Evolutionary conservation across 2,113 vertebrate genomes (phyloP).

Genomic region (Brachypteracias leptosomus): DNA sequence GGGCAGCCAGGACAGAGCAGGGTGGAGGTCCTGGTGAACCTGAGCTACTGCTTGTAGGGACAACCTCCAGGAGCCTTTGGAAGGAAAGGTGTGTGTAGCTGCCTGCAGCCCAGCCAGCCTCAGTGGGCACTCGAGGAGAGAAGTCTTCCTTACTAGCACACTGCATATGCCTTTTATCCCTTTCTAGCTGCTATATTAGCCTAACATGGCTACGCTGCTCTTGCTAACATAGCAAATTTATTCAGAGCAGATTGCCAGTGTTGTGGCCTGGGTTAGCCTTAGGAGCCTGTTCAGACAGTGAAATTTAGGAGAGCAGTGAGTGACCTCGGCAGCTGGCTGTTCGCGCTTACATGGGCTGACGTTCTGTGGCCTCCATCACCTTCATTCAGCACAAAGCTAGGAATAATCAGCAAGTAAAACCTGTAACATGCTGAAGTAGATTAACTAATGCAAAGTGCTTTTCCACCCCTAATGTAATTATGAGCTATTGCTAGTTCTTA

Average conservation of each 20-base stretch:
- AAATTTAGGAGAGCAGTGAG: background rate
- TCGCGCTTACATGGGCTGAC: background rate
- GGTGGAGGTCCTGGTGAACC: rapidly evolving
- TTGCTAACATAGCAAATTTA: background rate
- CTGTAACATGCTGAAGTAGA: background rate
- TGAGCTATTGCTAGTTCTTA: background rate
- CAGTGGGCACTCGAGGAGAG: background rate
- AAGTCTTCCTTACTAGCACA: rapidly evolving
- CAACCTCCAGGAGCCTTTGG: background rate
- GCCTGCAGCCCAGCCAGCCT: background rate
- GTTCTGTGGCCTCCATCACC: background rate
- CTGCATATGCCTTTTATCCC: rapidly evolving
- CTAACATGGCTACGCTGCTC: background rate
- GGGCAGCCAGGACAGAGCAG: background rate
- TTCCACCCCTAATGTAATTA: background rate
- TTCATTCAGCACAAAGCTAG: background rate
- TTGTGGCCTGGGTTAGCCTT: background rate
- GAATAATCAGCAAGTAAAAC: background rate
- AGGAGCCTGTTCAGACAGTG: background rate
- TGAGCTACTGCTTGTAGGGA: background rate
- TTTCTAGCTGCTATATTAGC: background rate
- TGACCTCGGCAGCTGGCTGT: background rate
- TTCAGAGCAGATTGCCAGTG: background rate
- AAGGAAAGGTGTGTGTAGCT: background rate
- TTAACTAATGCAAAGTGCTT: background rate